phyloP scores from a whole-genome alignment of 2,888 invertebrate genomes.

The Scaeva pyrastri region DNA sequence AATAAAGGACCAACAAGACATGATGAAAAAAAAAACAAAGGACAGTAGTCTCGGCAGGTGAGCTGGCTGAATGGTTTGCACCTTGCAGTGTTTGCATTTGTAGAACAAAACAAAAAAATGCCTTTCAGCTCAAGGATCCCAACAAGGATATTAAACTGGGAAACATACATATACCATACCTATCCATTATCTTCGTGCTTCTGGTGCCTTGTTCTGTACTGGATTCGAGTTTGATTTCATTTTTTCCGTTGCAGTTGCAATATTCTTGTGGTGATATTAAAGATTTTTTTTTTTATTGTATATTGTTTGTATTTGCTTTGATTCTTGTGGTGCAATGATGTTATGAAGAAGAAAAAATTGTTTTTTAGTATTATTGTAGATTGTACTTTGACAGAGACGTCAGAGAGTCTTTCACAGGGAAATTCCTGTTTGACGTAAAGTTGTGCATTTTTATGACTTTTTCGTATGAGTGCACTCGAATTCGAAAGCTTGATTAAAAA shows the following conservation, averaged over 20 bases:
- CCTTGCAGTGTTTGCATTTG: constrained; percentile 63
- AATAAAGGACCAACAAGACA: constrained; percentile 44
- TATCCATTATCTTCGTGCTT: constrained; percentile 54
- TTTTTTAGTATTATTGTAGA: too few species aligned
- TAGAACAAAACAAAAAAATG: constrained; percentile 56
- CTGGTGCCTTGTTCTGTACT: neutral
- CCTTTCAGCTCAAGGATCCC: constrained; percentile 12
- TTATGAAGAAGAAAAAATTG: constrained; percentile 41
- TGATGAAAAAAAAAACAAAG: constrained; percentile 18
- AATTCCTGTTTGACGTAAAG: constrained; percentile 53
- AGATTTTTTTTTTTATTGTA: constrained; percentile 41
- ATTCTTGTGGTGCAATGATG: constrained; percentile 46
- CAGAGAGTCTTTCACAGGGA: neutral
- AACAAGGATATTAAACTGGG: neutral
- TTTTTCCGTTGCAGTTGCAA: constrained; percentile 61
- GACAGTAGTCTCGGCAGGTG: constrained; percentile 44
- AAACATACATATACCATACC: constrained; percentile 45
- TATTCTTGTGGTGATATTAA: constrained; percentile 69
- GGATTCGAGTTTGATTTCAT: constrained; percentile 18
- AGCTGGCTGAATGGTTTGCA: constrained; percentile 59
- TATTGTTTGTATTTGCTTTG: constrained; percentile 56
- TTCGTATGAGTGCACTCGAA: constrained; percentile 73
- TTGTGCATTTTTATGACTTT: constrained; percentile 75
- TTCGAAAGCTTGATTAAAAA: constrained; percentile 75
- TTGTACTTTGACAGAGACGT: constrained; percentile 37